Evolutionary conservation across 2,113 vertebrate genomes (phyloP), one percentile per base, ranked within the genome.

Genomic region (Hyla sarda): DNA sequence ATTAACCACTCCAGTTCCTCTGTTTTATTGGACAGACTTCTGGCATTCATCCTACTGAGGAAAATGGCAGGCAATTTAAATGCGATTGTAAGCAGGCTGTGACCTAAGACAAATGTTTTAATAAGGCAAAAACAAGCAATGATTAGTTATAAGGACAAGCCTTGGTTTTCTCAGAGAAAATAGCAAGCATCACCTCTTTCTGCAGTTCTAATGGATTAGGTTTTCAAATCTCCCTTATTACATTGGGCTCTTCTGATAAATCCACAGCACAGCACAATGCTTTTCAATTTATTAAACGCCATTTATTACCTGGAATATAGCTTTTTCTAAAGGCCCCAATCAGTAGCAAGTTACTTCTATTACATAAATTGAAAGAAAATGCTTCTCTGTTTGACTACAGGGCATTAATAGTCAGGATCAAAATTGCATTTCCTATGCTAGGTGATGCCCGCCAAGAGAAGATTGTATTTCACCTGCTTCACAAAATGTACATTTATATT

Each of bases 151-250:
- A 48, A 74, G 37, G 37, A 73, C 25, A 56, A 37, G 34, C 74
- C 76, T 82, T 56, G 34, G 65, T 82, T 86, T 79, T 79, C 77
- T 74, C 54, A 3, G 41, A 74, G 28, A 78, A 85, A 78, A 28
- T 62, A n/a, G 14, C 65, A 50, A 50, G 41, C 32, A 62, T 82
- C 74, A 41, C 78, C 41, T 34, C 54, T 74, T 82, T 86, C 75
- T 80, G 47, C 76, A 47, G 34, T 47, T 81, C 54, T 82, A 87
- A 87, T 82, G 67, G 85, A 86, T 87, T 87, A 82, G 69, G 77
- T 82, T 87, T 80, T 87, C 69, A 87, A 74, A 87, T 74, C 84
- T 81, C 41, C 52, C 77, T 87, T 87, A 87, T 87, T 87, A 87
- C 85, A 87, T 62, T 87, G 77, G 74, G 67, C 78, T 17, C 37